phyloP scores from a whole-genome alignment of 2,113 vertebrate species.

The Ornithorhynchus anatinus region DNA sequence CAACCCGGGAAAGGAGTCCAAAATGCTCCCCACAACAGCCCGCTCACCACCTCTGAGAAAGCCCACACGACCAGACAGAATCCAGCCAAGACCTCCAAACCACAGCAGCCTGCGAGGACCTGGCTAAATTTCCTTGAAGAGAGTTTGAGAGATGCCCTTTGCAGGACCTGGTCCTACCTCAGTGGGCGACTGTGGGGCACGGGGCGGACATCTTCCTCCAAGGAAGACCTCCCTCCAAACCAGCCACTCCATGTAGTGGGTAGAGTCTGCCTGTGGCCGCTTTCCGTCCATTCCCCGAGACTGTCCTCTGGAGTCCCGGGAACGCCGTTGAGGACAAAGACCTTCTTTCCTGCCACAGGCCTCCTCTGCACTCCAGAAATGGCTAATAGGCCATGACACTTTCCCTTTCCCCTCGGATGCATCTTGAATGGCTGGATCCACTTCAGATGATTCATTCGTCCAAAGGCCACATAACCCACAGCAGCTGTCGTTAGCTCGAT shows the following conservation, averaged over 20 bases:
- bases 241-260: background rate
- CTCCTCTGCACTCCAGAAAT: background rate
- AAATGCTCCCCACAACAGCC: too few relatives aligned
- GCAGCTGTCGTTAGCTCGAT: constrained; percentile 43
- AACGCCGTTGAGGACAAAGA: background rate
- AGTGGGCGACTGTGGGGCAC: too few relatives aligned
- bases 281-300: background rate
- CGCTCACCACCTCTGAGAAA: too few relatives aligned
- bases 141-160: too few relatives aligned
- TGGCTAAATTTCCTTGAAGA: too few relatives aligned
- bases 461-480: constrained; percentile 28
- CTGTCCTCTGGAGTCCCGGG: accelerated
- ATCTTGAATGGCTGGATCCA: accelerated
- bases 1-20: too few relatives aligned
- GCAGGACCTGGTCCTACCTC: background rate
- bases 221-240: background rate
- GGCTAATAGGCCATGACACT: background rate
- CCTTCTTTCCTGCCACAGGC: background rate
- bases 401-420: background rate
- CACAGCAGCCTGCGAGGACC: too few relatives aligned
- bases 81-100: too few relatives aligned
- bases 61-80: too few relatives aligned
- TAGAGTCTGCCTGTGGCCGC: background rate
- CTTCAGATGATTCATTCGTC: constrained; percentile 15
- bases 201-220: background rate